Conservation (phyloP, 2,888 invertebrate genomes). For the Tanypteryx hageni region DNA sequence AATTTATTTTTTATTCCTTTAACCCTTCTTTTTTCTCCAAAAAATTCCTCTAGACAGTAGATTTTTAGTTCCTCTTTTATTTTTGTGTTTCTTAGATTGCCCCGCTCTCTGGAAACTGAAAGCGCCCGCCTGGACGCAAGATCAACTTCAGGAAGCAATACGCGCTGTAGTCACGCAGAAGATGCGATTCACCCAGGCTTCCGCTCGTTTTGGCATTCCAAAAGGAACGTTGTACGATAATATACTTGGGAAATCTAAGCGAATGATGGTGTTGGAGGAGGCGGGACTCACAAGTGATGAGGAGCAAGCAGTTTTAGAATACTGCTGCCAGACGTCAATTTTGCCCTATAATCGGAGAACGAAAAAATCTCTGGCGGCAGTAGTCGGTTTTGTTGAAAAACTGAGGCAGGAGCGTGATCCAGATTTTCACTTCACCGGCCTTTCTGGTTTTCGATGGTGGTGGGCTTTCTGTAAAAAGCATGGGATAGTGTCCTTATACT, state of each 20-base stretch:
- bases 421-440: constrained; percentile 82
- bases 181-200: constrained; percentile 87
- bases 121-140: constrained; percentile 86
- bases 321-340: constrained; percentile 84
- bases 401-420: constrained; percentile 80
- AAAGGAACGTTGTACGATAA: constrained; percentile 88
- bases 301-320: constrained; percentile 83
- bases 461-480: constrained; percentile 90
- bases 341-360: constrained; percentile 85
- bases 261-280: constrained; percentile 86
- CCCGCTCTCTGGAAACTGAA: constrained; percentile 76
- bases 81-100: constrained; percentile 69
- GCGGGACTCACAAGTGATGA: constrained; percentile 80
- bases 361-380: constrained; percentile 81
- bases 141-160: constrained; percentile 85
- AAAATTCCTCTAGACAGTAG: constrained; percentile 54
- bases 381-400: constrained; percentile 82
- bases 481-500: constrained; percentile 83
- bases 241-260: constrained; percentile 85
- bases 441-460: constrained; percentile 88
- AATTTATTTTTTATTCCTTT: constrained; percentile 70
- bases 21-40: constrained; percentile 66
- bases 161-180: constrained; percentile 85
- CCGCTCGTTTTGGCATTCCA: constrained; percentile 84
- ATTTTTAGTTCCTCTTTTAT: constrained; percentile 65